Evolutionary conservation across 1,140 invertebrate species (phyloP).

Genomic region (Drosophila littoralis): DNA sequence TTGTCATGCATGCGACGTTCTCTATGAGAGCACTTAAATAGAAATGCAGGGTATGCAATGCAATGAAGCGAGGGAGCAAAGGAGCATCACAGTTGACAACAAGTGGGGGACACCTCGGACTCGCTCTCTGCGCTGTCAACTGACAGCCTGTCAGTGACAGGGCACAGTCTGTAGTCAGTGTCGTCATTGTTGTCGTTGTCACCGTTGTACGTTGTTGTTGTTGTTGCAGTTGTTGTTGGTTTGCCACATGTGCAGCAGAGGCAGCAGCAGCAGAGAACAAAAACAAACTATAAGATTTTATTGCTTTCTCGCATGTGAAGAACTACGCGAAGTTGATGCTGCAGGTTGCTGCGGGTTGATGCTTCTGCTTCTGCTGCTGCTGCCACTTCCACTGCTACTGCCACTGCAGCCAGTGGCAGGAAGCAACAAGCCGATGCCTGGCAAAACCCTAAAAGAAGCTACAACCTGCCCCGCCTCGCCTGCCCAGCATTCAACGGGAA

Average conservation of each 20-base stretch:
- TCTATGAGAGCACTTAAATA: background rate
- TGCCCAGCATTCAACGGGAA: conserved; percentile 6
- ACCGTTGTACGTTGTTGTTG: conserved; percentile 48
- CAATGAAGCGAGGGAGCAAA: conserved; percentile 20
- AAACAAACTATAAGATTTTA: conserved; percentile 78
- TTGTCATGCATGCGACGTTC: background rate
- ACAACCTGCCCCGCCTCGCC: conserved; percentile 9
- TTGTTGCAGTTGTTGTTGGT: conserved; percentile 46
- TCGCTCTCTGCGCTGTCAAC: conserved; percentile 31
- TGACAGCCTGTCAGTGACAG: conserved; percentile 75
- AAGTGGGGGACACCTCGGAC: conserved; percentile 53
- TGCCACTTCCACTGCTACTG: conserved; percentile 7
- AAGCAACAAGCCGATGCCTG: conserved; percentile 68
- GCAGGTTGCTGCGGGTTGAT: conserved; percentile 44
- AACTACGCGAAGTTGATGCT: conserved; percentile 53
- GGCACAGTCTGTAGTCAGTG: conserved; percentile 72
- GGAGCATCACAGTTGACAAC: conserved; percentile 60
- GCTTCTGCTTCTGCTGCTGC: conserved; percentile 1
- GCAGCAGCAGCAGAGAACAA: conserved; percentile 47
- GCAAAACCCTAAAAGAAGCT: conserved; percentile 40
- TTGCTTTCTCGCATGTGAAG: conserved; percentile 75
- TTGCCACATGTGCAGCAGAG: conserved; percentile 71
- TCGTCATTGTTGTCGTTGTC: conserved; percentile 76
- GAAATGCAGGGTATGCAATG: conserved; percentile 20
- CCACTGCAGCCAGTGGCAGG: conserved; percentile 58